phyloP scores from a whole-genome alignment of 2,888 invertebrate species.

The Boloria euphrosyne region DNA sequence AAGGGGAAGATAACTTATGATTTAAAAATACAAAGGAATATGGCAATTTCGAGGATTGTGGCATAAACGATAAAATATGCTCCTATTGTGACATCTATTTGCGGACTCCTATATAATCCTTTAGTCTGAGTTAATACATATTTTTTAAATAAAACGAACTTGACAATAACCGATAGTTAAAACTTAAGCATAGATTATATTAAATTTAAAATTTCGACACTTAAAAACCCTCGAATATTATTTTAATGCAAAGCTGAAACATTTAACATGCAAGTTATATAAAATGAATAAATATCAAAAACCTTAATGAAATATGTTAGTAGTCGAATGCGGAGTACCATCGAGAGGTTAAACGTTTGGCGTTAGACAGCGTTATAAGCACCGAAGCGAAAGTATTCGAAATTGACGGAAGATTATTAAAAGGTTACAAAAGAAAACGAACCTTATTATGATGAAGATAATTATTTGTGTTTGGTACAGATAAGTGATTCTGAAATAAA shows the following conservation, averaged over 20 bases:
- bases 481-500: slow-evolving; percentile 94
- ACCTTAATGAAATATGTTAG: background rate
- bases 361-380: slow-evolving; percentile 56
- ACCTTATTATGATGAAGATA: slow-evolving; percentile 92
- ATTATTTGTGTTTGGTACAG: slow-evolving; percentile 93
- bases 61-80: too few relatives aligned
- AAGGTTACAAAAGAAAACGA: slow-evolving; percentile 80
- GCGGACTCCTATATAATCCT: too few relatives aligned
- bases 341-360: slow-evolving; percentile 11
- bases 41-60: too few relatives aligned
- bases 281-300: background rate
- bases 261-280: slow-evolving; percentile 23
- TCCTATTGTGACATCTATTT: too few relatives aligned
- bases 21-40: too few relatives aligned
- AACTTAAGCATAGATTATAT: background rate
- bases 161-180: too few relatives aligned
- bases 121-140: too few relatives aligned
- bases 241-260: slow-evolving; percentile 36
- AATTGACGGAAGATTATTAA: slow-evolving; percentile 61
- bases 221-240: slow-evolving; percentile 4
- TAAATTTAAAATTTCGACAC: background rate
- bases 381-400: slow-evolving; percentile 59
- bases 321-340: slow-evolving; percentile 12
- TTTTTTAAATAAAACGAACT: too few relatives aligned
- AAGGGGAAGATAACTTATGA: too few relatives aligned